Evolutionary conservation across 2,113 vertebrate species (phyloP), one percentile per base, ranked within the genome.

Genomic region (Coptodon bakossiorum): DNA sequence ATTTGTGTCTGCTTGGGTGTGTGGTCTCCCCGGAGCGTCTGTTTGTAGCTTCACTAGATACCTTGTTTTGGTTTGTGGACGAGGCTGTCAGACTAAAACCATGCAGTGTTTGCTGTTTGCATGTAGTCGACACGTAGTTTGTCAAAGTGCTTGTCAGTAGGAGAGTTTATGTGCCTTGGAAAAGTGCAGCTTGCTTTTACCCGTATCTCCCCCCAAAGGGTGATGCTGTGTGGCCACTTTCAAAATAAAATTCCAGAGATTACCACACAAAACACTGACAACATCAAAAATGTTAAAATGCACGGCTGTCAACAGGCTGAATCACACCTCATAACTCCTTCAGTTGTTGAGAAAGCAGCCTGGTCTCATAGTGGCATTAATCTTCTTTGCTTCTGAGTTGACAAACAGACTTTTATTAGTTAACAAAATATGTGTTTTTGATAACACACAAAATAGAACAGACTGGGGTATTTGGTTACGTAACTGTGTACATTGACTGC

Each of bases 11-110:
- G 3, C 68, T 73, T 85, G 63, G 43, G 84, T 89, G 93, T 94
- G 91, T 92, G 85, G 88, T 92, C 85, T 86, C 81, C 7, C 27
- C 87, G 24, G 82, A 81, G 82, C 59, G 85, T 86, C 29, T 91
- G 91, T 92, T 80, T 90, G 86, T 71, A 79, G 88, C 84, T 90
- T 81, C 36, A 16, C 82, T 52, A 73, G 80, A 91, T 83, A 81
- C 86, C 87, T 87, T 88, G 84, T 87, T 92, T 91, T 88, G 48
- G 6, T 52, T 78, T 82, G 22, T 54, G 81, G 80, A 87, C 2
- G 56, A 82, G 82, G 16, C 68, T 80, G 88, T 80, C 83, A 83
- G 83, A 81, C 45, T 80, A 1, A 59, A 40, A 27, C 27, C 2
- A 2, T 12, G 54, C 54, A 3, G 53, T 14, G 76, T 84, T 90